Percentiles rank a stretch among this genome's conserved stretches.
Conservation (phyloP, 2,113 vertebrate species). For the Hippocampus comes region DNA sequence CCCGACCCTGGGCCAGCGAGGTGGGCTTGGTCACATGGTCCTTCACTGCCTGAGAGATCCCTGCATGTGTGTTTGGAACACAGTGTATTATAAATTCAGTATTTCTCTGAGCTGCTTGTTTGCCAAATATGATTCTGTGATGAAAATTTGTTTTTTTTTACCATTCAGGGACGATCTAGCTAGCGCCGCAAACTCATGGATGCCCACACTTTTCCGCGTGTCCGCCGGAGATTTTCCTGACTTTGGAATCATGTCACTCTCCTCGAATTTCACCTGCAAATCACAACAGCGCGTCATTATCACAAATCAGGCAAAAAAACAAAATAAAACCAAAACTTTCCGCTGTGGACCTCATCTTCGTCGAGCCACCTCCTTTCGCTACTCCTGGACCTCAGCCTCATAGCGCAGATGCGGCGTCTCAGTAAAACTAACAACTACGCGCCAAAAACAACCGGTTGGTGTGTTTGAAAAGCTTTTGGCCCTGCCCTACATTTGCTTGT, state of each 20-base stretch:
- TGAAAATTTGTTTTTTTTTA: constrained; percentile 40
- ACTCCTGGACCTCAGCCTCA: constrained; percentile 42
- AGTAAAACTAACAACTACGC: constrained; percentile 27
- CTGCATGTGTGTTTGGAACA: constrained; percentile 54
- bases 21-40: constrained; percentile 98
- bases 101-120: too few species aligned
- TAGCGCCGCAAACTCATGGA: constrained; percentile 94
- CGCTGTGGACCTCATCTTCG: constrained; percentile 32
- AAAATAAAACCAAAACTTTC: neutral
- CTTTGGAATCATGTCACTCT: constrained; percentile 97
- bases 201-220: constrained; percentile 85
- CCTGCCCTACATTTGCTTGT: constrained; percentile 54
- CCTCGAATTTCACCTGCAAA: constrained; percentile 89
- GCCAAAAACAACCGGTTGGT: constrained; percentile 1
- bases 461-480: constrained; percentile 5
- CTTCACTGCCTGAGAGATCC: constrained; percentile 95
- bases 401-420: constrained; percentile 18
- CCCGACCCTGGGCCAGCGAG: constrained; percentile 94
- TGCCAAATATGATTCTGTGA: too few species aligned
- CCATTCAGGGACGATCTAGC: constrained; percentile 94
- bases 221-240: constrained; percentile 74
- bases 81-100: neutral
- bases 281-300: neutral
- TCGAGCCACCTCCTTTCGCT: constrained; percentile 27
- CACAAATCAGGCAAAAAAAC: neutral